Evolutionary conservation across 1,140 invertebrate species (phyloP).

Genomic region (Drosophila truncata): DNA sequence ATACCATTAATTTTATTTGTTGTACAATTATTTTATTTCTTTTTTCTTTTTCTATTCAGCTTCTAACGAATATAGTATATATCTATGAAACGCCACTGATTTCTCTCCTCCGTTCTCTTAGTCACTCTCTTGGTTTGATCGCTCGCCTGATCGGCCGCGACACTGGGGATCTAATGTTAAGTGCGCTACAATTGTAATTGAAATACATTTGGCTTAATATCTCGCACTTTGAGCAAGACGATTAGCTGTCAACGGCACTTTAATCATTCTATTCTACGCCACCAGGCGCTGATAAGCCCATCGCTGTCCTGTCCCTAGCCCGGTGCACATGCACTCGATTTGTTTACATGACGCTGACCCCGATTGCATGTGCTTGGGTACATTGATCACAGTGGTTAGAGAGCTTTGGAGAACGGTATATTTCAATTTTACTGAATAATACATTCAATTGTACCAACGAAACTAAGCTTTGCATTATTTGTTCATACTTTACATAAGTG

Average conservation of each 20-base stretch:
- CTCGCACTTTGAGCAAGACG: constrained; percentile 44
- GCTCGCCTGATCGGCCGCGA: constrained; percentile 1
- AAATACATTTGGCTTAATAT: constrained; percentile 46
- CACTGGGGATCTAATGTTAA: constrained; percentile 32
- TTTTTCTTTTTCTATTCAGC: background rate
- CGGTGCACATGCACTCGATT: constrained; percentile 50
- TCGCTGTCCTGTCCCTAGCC: constrained; percentile 24
- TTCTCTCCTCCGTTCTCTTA: constrained; percentile 6
- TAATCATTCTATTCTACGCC: constrained; percentile 43
- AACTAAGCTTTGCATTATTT: background rate
- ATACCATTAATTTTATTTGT: too few relatives aligned
- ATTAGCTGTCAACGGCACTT: constrained; percentile 51
- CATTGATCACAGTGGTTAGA: constrained; percentile 13
- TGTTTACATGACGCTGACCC: constrained; percentile 44
- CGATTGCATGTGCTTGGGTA: constrained; percentile 20
- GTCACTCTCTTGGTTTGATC: constrained; percentile 18
- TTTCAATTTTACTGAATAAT: background rate
- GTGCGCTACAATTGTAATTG: constrained; percentile 49
- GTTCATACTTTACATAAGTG: background rate
- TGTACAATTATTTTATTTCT: background rate
- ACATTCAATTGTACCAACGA: background rate
- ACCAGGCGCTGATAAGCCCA: constrained; percentile 44
- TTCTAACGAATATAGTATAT: background rate
- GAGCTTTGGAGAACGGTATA: background rate
- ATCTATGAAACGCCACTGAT: constrained; percentile 5